Evolutionary conservation across 2,113 vertebrate species (phyloP).

Genomic region (Mobula birostris): DNA sequence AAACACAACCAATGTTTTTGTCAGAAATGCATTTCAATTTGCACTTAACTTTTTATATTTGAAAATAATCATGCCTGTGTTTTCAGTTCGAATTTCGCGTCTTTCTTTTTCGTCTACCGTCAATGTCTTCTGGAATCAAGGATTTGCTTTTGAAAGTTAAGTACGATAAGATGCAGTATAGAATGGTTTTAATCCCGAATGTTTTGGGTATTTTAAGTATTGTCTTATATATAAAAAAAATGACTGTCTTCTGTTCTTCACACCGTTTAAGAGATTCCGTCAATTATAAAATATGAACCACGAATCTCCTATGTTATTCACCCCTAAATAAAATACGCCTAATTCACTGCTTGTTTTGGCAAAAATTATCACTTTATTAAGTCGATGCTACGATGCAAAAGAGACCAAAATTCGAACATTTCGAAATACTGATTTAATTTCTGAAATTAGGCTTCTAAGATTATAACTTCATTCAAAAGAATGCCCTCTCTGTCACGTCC

Average conservation of each 20-base stretch:
- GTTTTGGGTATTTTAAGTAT: not conserved
- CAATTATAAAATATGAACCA: not conserved
- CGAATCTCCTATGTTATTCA: not conserved
- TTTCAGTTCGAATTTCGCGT: not conserved
- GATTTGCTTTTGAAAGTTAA: not conserved
- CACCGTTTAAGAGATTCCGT: not conserved
- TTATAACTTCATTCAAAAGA: not conserved
- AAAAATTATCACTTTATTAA: not conserved
- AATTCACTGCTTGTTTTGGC: not conserved
- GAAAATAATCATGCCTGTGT: not conserved
- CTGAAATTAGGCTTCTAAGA: not conserved
- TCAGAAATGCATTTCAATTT: not conserved
- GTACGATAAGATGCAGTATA: not conserved
- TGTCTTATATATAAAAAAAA: not conserved
- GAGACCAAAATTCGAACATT: not conserved
- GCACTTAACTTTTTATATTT: not conserved
- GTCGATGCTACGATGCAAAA: no score
- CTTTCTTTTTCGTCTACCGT: not conserved
- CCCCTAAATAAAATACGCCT: not conserved
- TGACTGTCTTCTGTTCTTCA: not conserved
- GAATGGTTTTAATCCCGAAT: not conserved
- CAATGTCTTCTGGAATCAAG: not conserved
- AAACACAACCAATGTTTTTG: not conserved
- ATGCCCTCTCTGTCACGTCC: not conserved
- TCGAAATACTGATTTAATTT: not conserved